Percentiles rank a stretch among this genome's conserved stretches.
These are phyloP conservation scores for Seira ritae DNA, from an alignment of 2,888 invertebrate genomes.

Conservation along the genomic window DNA sequence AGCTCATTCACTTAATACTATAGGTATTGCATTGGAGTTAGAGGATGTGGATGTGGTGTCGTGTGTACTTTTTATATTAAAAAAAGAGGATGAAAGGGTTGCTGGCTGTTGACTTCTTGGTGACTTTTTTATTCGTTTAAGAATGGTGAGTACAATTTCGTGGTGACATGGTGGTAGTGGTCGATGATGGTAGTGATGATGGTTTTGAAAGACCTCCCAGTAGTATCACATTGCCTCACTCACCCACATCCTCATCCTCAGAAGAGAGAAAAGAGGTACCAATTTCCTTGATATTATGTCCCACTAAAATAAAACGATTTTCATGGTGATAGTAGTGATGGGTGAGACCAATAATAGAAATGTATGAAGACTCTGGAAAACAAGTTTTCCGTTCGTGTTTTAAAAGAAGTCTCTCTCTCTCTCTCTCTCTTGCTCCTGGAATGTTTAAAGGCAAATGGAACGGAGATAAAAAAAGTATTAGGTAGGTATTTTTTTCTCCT, in stretches of 20 bases:
- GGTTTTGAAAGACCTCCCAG: conserved; percentile 55
- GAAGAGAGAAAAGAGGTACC: too few relatives aligned
- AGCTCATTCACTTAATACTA: too few relatives aligned
- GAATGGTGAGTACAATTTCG: conserved; percentile 21
- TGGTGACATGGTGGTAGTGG: conserved; percentile 55
- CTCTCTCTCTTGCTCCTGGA: not conserved
- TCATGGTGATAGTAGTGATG: not conserved
- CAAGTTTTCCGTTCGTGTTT: not conserved
- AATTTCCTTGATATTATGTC: not conserved
- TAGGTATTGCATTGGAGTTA: too few relatives aligned
- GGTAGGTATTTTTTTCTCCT: conserved; percentile 21
- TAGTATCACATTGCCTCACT: conserved; percentile 34
- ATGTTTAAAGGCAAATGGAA: not conserved
- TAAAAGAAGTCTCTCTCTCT: not conserved
- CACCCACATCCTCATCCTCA: conserved; percentile 25
- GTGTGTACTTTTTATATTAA: not conserved
- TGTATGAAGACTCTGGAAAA: not conserved
- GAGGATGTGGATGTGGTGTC: too few relatives aligned
- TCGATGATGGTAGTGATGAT: conserved; percentile 48
- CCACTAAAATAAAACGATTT: not conserved
- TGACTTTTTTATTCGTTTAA: not conserved
- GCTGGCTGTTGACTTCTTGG: not conserved
- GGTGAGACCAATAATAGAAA: conserved; percentile 11
- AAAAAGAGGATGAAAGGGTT: not conserved
- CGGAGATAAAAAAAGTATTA: conserved; percentile 47